Evolutionary conservation across 1,140 invertebrate genomes (phyloP).

Genomic region (Drosophila malerkotliana): DNA sequence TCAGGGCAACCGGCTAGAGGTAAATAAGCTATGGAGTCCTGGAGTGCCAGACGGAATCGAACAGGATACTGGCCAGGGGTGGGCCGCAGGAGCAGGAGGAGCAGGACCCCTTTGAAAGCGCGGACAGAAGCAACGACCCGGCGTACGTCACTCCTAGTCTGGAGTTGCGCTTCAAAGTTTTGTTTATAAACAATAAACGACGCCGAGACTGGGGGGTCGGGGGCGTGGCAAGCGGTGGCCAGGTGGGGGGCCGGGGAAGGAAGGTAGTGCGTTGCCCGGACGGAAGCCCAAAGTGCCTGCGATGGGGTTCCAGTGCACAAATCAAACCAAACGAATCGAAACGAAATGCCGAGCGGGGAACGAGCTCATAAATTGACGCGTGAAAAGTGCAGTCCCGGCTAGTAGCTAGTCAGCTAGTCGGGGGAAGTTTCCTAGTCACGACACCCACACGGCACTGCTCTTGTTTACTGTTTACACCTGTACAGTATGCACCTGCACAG

Average conservation of each 20-base stretch:
- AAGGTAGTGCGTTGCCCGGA: constrained; percentile 49
- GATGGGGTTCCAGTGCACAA: constrained; percentile 58
- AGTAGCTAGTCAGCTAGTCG: constrained; percentile 18
- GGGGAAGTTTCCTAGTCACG: constrained; percentile 49
- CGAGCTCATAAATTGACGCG: constrained; percentile 73
- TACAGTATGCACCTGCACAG: constrained; percentile 9
- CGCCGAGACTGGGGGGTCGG: constrained; percentile 26
- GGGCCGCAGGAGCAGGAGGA: neutral
- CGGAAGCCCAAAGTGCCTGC: constrained; percentile 49
- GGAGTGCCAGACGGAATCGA: constrained; percentile 15
- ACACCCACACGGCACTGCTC: constrained; percentile 22
- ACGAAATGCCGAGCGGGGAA: constrained; percentile 19
- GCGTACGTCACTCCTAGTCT: constrained; percentile 63
- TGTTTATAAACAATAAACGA: constrained; percentile 82
- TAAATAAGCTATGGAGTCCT: constrained; percentile 61
- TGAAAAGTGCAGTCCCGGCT: constrained; percentile 64
- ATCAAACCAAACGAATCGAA: constrained; percentile 49
- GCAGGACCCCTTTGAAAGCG: constrained; percentile 33
- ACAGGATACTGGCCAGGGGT: constrained; percentile 1
- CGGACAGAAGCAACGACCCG: constrained; percentile 55
- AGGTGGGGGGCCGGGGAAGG: neutral
- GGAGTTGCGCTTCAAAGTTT: constrained; percentile 55
- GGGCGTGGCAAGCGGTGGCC: neutral
- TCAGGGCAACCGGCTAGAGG: constrained; percentile 71
- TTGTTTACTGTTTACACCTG: constrained; percentile 36